Evolutionary conservation across 2,797 vertebrate species (phyloP).

Genomic region (Gadopsis bispinosus): DNA sequence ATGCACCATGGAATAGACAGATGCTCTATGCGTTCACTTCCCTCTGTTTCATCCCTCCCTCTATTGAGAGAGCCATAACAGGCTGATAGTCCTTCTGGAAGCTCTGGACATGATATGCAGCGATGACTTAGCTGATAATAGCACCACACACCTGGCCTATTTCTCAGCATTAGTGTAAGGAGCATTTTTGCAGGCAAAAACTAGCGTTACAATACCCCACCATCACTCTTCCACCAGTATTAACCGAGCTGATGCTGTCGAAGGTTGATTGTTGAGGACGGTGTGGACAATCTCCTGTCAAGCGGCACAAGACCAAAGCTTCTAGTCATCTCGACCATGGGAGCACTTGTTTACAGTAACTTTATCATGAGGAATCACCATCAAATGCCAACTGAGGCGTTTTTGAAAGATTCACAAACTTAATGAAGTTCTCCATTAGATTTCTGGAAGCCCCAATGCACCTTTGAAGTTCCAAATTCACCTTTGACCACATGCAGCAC

Average conservation of each 20-base stretch:
- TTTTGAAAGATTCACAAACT: background rate
- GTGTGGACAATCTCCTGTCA: background rate
- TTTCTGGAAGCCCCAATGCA: background rate
- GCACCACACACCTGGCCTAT: slow-evolving; percentile 34
- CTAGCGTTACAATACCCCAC: background rate
- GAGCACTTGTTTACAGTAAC: background rate
- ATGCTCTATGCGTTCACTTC: slow-evolving; percentile 37
- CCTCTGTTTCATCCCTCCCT: slow-evolving; percentile 38
- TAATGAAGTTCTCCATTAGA: background rate
- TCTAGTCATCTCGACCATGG: background rate
- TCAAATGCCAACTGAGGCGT: background rate
- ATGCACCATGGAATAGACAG: slow-evolving; percentile 30
- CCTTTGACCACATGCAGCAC: background rate
- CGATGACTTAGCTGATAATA: slow-evolving; percentile 53
- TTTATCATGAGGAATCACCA: background rate
- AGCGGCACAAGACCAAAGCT: background rate
- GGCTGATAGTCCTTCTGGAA: slow-evolving; percentile 6
- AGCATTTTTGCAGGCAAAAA: slow-evolving; percentile 7
- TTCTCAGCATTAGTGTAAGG: slow-evolving; percentile 22
- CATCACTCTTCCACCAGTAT: background rate
- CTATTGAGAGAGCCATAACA: slow-evolving; percentile 23
- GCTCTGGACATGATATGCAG: slow-evolving; percentile 35
- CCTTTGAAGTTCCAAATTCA: background rate
- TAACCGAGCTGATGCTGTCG: background rate
- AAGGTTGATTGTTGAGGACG: background rate